Percentiles rank a stretch among this genome's conserved stretches.
phyloP scores from a whole-genome alignment of 2,888 invertebrate species.

The Eulithis prunata region DNA sequence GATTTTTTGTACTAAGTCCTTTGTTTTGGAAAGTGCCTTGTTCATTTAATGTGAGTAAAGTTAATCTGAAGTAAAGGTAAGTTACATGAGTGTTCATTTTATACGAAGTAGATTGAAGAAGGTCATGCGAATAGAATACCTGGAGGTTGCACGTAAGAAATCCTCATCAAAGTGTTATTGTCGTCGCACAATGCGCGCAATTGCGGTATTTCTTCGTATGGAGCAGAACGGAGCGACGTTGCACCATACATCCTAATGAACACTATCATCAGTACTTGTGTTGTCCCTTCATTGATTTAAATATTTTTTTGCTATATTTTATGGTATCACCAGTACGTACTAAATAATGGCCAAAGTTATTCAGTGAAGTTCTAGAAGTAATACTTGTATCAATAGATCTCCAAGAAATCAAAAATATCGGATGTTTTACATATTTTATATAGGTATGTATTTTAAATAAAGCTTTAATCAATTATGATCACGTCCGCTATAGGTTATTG shows the following conservation, averaged over 20 bases:
- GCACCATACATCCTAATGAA: constrained; percentile 25
- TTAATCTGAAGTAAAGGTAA: neutral
- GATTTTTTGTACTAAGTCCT: constrained; percentile 34
- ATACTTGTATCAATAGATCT: too few species aligned
- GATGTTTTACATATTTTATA: too few species aligned
- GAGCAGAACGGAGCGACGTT: constrained; percentile 23
- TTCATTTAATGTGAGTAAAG: constrained; percentile 15
- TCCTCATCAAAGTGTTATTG: constrained; percentile 68
- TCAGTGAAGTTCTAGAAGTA: too few species aligned
- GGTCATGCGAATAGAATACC: constrained; percentile 27
- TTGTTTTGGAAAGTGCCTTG: constrained; percentile 21
- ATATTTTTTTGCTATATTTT: neutral
- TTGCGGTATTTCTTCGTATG: constrained; percentile 48
- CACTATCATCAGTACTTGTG: constrained; percentile 1
- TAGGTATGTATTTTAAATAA: too few species aligned
- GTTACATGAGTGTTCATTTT: constrained; percentile 1
- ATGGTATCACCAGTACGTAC: too few species aligned
- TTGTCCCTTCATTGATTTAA: neutral
- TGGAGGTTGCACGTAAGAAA: constrained; percentile 42
- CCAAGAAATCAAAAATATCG: too few species aligned
- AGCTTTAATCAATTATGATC: too few species aligned
- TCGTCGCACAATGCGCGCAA: constrained; percentile 68
- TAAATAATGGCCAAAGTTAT: too few species aligned
- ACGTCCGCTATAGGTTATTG: too few species aligned
- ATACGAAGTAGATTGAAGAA: constrained; percentile 15